phyloP scores from a whole-genome alignment of 2,113 vertebrate genomes.

The Rhodinocichla rosea region DNA sequence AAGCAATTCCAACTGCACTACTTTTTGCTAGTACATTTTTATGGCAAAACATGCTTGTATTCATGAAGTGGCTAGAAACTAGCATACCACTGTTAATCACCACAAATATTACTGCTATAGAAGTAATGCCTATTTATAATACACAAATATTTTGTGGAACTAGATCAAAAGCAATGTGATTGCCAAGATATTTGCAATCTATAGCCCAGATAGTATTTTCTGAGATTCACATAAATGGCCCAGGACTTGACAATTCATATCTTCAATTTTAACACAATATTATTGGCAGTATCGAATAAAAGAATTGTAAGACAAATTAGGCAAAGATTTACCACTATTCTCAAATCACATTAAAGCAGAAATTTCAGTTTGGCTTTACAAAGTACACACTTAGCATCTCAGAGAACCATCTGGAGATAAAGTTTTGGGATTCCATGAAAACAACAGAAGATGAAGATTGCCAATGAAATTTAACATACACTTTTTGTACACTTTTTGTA shows the following conservation, averaged over 20 bases:
- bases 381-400: not conserved
- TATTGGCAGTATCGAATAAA: not conserved
- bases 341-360: not conserved
- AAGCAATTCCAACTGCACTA: constrained; percentile 6
- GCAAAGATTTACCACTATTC: not conserved
- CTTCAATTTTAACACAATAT: not conserved
- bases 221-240: not conserved
- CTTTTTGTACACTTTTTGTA: too few species aligned
- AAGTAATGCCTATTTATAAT: constrained; percentile 4
- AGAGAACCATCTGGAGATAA: not conserved
- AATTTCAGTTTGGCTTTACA: not conserved
- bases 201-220: not conserved
- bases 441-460: not conserved
- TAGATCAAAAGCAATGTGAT: not conserved
- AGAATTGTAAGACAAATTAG: not conserved
- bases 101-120: not conserved
- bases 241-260: not conserved
- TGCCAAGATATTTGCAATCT: not conserved
- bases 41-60: not conserved
- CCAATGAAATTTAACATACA: not conserved
- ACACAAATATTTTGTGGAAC: not conserved
- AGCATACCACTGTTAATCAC: not conserved
- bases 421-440: not conserved
- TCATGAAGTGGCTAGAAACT: constrained; percentile 6
- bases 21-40: not conserved